A percentile compares a stretch with the other conserved stretches of the same genome.
These are phyloP conservation scores for Lepidurus couesii DNA, from an alignment of 1,140 invertebrate species.

Conservation along the genomic window DNA sequence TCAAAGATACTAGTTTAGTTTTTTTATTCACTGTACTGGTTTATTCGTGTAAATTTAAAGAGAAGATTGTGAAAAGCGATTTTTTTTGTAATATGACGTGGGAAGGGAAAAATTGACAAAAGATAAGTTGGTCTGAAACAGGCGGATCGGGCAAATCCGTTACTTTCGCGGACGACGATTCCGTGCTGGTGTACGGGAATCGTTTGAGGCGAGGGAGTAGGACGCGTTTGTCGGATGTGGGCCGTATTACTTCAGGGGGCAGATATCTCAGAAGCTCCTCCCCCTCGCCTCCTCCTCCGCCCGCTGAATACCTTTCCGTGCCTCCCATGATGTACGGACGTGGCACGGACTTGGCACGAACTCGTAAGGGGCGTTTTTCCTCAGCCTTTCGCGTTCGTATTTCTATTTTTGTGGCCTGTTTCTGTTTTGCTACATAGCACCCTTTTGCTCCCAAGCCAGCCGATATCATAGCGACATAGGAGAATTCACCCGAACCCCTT, in stretches of 20 bases:
- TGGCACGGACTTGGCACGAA: constrained; percentile 1
- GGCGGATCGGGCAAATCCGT: constrained; percentile 32
- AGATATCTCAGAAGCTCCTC: constrained; percentile 13
- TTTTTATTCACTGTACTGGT: not conserved
- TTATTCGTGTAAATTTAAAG: not conserved
- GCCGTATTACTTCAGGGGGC: not conserved
- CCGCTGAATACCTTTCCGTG: not conserved
- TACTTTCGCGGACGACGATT: constrained; percentile 33
- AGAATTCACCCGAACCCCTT: no score
- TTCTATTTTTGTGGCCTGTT: not conserved
- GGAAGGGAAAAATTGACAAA: constrained; percentile 1
- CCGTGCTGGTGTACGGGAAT: constrained; percentile 30
- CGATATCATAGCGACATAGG: not conserved
- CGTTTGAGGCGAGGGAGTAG: constrained; percentile 27
- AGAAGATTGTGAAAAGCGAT: not conserved
- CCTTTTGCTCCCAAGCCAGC: not conserved
- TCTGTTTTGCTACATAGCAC: not conserved
- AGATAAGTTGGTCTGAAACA: constrained; percentile 22
- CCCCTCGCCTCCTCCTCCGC: not conserved
- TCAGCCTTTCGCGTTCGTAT: not conserved
- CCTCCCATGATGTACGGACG: constrained; percentile 1
- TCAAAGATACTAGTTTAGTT: no score
- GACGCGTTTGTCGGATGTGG: not conserved
- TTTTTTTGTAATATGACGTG: not conserved
- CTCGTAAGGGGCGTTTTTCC: constrained; percentile 8